Evolutionary conservation across 2,797 vertebrate genomes (phyloP), one percentile per base, ranked within the genome.

Genomic region (Eulemur rubriventer): DNA sequence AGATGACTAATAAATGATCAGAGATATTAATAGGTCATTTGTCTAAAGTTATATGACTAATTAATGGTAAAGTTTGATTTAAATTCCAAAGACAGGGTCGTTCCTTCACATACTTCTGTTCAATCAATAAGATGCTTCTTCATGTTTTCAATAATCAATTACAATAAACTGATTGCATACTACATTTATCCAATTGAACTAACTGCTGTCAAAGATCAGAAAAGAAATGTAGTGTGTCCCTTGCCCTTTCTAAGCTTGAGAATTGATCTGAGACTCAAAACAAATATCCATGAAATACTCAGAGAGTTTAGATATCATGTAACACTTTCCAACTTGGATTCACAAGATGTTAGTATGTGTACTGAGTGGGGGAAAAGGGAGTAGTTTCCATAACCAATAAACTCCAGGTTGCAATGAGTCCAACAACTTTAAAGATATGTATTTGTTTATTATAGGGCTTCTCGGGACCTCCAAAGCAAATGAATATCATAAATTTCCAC

Each of bases 191-290:
- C 89, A 81, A 48, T 69, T 75, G 61, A 87, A 79, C 14, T 76
- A 81, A 70, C 10, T 78, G 48, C 6, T 73, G 33, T 79, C 61
- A 80, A 72, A 90, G 12, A 84, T 26, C 46, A 75, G 30, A 65
- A 85, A 30, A 55, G 6, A 94, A 94, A 76, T 73, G 26, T 38
- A 59, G 89, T 24, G 18, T 5, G 3, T 50, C 26, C 35, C 18
- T 86, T 35, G 38, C 10, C 22, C 24, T 93, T 65, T 55, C 20
- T 65, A 76, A 82, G 14, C 50, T 28, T 57, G 46, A 11, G 9
- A 55, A 94, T 26, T 79, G 57, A 83, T 46, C 6, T 73, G n/a
- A 81, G 17, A 82, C 94, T 82, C n/a, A 89, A 86, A 94, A 65
- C 11, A 83, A 94, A 92, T 83, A 79, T 20, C n/a, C 26, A 17